These are phyloP conservation scores for Antedon mediterranea DNA, from an alignment of 53 echinoderm and acorn worm species.

Conservation along the genomic window DNA sequence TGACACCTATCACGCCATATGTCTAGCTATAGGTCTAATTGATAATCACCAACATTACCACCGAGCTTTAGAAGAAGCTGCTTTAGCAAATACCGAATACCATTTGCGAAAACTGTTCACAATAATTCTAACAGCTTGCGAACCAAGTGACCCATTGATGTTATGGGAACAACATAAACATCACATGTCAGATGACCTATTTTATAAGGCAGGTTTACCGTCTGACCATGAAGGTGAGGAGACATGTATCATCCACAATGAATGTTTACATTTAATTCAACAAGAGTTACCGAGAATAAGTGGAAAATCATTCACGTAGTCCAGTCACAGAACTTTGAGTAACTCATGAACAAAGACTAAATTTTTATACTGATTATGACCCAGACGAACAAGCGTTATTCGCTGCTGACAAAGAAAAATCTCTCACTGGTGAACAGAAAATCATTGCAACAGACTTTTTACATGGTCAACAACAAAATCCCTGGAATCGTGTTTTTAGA, in stretches of 20 bases:
- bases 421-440: too few relatives aligned
- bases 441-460: too few relatives aligned
- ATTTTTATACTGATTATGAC: too few relatives aligned
- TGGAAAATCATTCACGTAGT: too few relatives aligned
- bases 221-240: background rate
- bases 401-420: too few relatives aligned
- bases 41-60: conserved; percentile 15
- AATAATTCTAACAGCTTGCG: conserved; percentile 9
- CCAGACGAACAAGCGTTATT: too few relatives aligned
- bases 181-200: conserved; percentile 17
- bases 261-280: too few relatives aligned
- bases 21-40: conserved; percentile 15
- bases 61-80: conserved; percentile 21
- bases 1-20: conserved; percentile 20
- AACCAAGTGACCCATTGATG: background rate
- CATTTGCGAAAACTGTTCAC: conserved; percentile 2
- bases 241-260: too few relatives aligned
- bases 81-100: conserved; percentile 6
- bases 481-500: background rate
- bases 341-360: too few relatives aligned
- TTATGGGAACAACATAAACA: conserved; percentile 16
- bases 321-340: too few relatives aligned
- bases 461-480: background rate
- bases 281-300: too few relatives aligned
- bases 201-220: conserved; percentile 5